phyloP scores from a whole-genome alignment of 1,140 invertebrate species.

The Calliopsis andreniformis region DNA sequence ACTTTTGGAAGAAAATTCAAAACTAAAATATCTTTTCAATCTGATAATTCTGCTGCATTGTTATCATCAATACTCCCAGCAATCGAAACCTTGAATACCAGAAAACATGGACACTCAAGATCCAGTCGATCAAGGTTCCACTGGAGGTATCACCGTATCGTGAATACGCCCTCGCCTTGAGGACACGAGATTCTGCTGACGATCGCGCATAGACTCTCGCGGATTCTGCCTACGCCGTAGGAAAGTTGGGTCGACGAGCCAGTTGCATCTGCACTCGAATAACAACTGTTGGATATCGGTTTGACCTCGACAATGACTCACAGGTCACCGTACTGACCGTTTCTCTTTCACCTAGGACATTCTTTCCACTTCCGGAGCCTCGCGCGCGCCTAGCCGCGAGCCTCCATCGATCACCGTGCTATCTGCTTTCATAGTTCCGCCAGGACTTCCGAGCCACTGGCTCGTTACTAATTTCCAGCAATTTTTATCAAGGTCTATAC shows the following conservation, averaged over 20 bases:
- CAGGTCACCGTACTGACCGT: slow-evolving; percentile 41
- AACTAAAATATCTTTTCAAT: too few relatives aligned
- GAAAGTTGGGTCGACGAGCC: neutral
- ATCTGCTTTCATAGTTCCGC: neutral
- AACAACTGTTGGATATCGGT: slow-evolving; percentile 35
- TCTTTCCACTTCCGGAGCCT: neutral
- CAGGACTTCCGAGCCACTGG: neutral
- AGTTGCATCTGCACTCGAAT: neutral
- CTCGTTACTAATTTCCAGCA: neutral
- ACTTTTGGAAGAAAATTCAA: too few relatives aligned
- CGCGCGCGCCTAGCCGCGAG: neutral
- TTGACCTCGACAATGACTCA: slow-evolving; percentile 51
- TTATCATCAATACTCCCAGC: too few relatives aligned
- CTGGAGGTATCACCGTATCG: neutral
- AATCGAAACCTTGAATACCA: too few relatives aligned
- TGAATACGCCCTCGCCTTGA: too few relatives aligned
- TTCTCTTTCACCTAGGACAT: slow-evolving; percentile 39
- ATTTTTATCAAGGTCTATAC: slow-evolving; percentile 1
- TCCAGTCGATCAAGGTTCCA: neutral
- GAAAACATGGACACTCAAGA: too few relatives aligned
- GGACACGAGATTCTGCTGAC: slow-evolving; percentile 20
- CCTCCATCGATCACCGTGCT: slow-evolving; percentile 9
- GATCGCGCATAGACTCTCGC: slow-evolving; percentile 8
- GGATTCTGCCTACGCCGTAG: slow-evolving; percentile 14
- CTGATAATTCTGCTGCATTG: too few relatives aligned